Percentiles rank a stretch among this genome's conserved stretches.
Evolutionary conservation across 53 echinoderm and acorn worm species (phyloP).

Genomic region (Zoroaster sp.): DNA sequence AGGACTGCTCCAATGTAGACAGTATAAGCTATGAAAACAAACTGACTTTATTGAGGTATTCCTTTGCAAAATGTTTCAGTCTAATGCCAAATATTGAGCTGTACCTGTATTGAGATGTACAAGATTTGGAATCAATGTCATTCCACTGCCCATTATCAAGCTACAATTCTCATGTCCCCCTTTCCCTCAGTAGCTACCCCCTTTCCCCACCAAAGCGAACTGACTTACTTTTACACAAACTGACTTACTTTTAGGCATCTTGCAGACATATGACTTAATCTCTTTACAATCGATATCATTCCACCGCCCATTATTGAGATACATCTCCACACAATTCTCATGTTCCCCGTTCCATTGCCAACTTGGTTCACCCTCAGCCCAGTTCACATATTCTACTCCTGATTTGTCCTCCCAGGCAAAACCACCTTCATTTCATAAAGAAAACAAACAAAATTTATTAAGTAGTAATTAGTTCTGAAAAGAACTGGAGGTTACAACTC

Average conservation of each 20-base stretch:
- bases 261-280: slow-evolving; percentile 78
- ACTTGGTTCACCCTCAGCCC: slow-evolving; percentile 76
- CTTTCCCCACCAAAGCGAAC: not conserved
- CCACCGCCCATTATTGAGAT: slow-evolving; percentile 67
- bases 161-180: not conserved
- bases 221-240: not conserved
- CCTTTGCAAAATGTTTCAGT: no score
- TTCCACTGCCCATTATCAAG: no score
- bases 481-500: no score
- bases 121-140: no score
- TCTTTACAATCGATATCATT: slow-evolving; percentile 78
- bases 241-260: slow-evolving; percentile 75
- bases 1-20: no score
- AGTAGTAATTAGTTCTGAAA: no score
- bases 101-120: no score
- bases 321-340: slow-evolving; percentile 88
- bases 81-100: no score
- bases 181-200: not conserved
- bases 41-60: no score
- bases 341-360: slow-evolving; percentile 60
- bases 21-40: no score
- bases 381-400: slow-evolving; percentile 79
- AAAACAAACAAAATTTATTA: no score
- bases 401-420: slow-evolving; percentile 79
- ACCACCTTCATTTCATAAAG: slow-evolving; percentile 52